Base-by-base conservation (phyloP, 2,888 invertebrate species). In the Panorpa germanica region DNA sequence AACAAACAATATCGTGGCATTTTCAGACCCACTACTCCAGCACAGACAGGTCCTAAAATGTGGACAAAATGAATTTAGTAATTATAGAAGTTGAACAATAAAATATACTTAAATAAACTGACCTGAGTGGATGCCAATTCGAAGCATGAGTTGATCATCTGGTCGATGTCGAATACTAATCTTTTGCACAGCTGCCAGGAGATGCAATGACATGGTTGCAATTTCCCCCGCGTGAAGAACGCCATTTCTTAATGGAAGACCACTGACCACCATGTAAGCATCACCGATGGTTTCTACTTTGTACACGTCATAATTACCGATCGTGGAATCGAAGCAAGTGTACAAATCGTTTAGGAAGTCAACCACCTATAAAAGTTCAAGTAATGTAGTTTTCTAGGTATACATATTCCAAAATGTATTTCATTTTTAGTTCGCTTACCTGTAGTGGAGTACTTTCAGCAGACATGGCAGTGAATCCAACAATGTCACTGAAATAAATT, bases 401-500 rank as follows among this genome's bases (percentile, higher is more conserved):
- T n/a, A n/a, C n/a, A n/a, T n/a, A n/a, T n/a, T n/a, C n/a, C n/a
- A n/a, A n/a, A n/a, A n/a, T n/a, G n/a, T n/a, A n/a, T n/a, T n/a
- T n/a, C n/a, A n/a, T n/a, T n/a, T n/a, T n/a, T n/a, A n/a, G n/a
- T 10, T 27, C 26, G 21, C 21, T 38, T 47, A 75, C 77, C 65
- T 86, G 78, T 28, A 86, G 54, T 1, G 86, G 83, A 4, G 86
- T 83, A 47, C 86, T 86, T 49, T 85, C 78, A 0, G 90, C 86
- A 0, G 86, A 88, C 76, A 91, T 80, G 17, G 78, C 64, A 0
- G 91, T 91, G 52, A 88, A 88, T 13, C 85, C 91, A 17, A 90
- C 88, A 36, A 91, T 90, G 49, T 91, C 91, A 47, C 86, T 88
- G 56, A 91, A 91, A 55, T 88, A 91, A 39, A 91, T 90, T 3